Evolutionary conservation across 2,113 vertebrate species (phyloP).

Genomic region (Chamaea fasciata): DNA sequence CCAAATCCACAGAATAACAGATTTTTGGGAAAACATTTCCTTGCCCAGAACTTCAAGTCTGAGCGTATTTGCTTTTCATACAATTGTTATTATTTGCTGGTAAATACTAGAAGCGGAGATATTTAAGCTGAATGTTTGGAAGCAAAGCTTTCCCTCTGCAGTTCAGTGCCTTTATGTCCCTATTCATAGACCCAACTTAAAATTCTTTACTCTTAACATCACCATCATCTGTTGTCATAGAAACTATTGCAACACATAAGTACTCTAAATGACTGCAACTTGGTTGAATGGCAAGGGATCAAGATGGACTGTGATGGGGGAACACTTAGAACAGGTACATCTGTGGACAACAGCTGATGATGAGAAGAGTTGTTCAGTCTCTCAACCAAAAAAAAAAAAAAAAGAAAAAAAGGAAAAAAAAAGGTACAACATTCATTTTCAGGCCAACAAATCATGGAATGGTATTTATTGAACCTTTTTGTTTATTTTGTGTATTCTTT

Average conservation of each 20-base stretch:
- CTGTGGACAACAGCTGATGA: background rate
- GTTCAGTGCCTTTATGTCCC: slow-evolving; percentile 50
- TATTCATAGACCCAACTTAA: slow-evolving; percentile 62
- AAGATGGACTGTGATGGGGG: slow-evolving; percentile 40
- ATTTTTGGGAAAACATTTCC: background rate
- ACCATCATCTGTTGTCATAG: slow-evolving; percentile 74
- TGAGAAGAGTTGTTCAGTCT: background rate
- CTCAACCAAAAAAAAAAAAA: background rate
- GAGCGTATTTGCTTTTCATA: background rate
- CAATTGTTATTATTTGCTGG: background rate
- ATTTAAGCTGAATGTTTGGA: background rate
- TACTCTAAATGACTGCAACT: slow-evolving; percentile 67
- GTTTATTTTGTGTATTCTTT: slow-evolving; percentile 34
- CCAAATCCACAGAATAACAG: background rate
- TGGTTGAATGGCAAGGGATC: slow-evolving; percentile 59
- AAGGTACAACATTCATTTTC: background rate
- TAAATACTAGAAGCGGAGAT: background rate
- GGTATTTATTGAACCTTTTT: slow-evolving; percentile 9
- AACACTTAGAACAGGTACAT: slow-evolving; percentile 40
- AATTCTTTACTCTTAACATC: slow-evolving; percentile 70
- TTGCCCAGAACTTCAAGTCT: background rate
- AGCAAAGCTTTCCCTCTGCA: slow-evolving; percentile 27
- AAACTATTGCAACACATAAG: slow-evolving; percentile 68
- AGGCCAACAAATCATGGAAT: background rate
- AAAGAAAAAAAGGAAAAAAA: background rate